Evolutionary conservation across 2,888 invertebrate genomes (phyloP), one percentile per base, ranked within the genome.

Genomic region (Phragmatobia fuliginosa): DNA sequence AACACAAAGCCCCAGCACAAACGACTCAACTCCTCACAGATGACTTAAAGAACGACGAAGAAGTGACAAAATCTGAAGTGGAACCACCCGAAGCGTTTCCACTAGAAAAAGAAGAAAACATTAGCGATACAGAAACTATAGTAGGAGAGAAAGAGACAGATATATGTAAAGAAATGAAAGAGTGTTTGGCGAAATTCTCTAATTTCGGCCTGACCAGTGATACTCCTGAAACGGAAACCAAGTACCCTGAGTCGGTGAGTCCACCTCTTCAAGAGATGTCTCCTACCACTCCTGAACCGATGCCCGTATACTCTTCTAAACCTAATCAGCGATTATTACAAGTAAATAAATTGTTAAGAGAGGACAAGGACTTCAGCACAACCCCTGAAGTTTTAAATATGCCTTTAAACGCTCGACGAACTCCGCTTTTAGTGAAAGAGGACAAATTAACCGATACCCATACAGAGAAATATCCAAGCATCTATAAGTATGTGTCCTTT

Each of bases 181-280:
- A 93, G 45, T 94, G 94, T 70, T 74, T 94, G 0, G 91, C 90
- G 0, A 94, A 94, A 67, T 93, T 94, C 33, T 93, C 94, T 0
- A 92, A 87, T 41, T 92, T 94, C 71, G 94, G 90, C 0, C 80
- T 94, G 0, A 89, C 86, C 59, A 86, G 78, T 33, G 84, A 88
- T 1, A 21, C 36, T 36, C 58, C 63, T 7, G 70, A 70, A 18
- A 28, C 14, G 0, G 71, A 67, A 7, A 62, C 67, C 0, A 91
- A 91, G n/a, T 91, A 90, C 61, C 92, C 94, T 0, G 94, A 95
- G 2, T 90, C 95, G 0, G 88, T 93, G 0, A 95, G 95, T 68
- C 95, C 95, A 0, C 95, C 95, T 1, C 65, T 95, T 0, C 95
- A 95, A 65, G 93, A 94, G 66, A 90, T 92, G 88, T 95, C 95